Evolutionary conservation across 2,888 invertebrate species (phyloP).

Genomic region (Aspidapion aeneum): DNA sequence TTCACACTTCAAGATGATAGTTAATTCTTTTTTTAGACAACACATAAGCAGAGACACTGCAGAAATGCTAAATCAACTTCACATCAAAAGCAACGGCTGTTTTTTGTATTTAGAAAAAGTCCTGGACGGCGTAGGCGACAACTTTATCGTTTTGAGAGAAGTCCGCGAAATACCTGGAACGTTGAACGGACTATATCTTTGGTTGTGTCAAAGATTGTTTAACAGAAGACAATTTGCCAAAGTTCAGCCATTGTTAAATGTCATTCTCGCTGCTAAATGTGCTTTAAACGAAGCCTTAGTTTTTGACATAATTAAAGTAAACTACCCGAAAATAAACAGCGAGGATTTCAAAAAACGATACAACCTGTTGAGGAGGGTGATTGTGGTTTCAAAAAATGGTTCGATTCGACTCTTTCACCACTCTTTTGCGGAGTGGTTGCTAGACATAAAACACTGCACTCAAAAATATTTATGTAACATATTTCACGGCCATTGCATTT

Average conservation of each 20-base stretch:
- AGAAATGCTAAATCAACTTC: slow-evolving; percentile 89
- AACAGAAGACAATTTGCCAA: slow-evolving; percentile 85
- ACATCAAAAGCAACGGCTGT: slow-evolving; percentile 95
- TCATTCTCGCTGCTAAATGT: slow-evolving; percentile 81
- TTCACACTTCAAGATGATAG: no score
- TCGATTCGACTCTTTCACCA: slow-evolving; percentile 82
- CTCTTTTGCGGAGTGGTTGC: slow-evolving; percentile 91
- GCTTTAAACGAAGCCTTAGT: slow-evolving; percentile 80
- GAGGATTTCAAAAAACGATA: slow-evolving; percentile 80
- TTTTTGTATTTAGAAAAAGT: slow-evolving; percentile 84
- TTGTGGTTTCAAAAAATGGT: slow-evolving; percentile 58
- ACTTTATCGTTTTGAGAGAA: slow-evolving; percentile 86
- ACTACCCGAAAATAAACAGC: slow-evolving; percentile 71
- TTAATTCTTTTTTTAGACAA: slow-evolving; percentile 51
- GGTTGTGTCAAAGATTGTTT: slow-evolving; percentile 91
- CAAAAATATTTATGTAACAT: slow-evolving; percentile 88
- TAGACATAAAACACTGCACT: slow-evolving; percentile 97
- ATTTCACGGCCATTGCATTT: slow-evolving; percentile 82
- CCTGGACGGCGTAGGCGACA: slow-evolving; percentile 89
- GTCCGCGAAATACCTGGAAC: slow-evolving; percentile 94
- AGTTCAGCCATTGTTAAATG: slow-evolving; percentile 80
- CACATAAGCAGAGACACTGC: slow-evolving; percentile 90
- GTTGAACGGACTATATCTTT: slow-evolving; percentile 89
- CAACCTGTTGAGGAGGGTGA: slow-evolving; percentile 63
- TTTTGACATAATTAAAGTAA: slow-evolving; percentile 76